phyloP scores from a whole-genome alignment of 2,888 invertebrate genomes.

The Caenorhabditis zanzibari region DNA sequence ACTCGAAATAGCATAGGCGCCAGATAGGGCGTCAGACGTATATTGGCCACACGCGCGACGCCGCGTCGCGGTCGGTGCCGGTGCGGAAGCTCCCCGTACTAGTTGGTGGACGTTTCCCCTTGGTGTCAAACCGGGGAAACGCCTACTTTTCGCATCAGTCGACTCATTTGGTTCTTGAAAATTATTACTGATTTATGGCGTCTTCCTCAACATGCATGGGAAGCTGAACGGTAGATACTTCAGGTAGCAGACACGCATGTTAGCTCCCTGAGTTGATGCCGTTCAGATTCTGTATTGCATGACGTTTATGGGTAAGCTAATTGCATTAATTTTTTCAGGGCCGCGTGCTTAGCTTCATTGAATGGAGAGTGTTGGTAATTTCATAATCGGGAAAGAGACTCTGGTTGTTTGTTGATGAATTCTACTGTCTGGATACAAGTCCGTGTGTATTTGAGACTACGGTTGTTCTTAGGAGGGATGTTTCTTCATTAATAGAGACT shows the following conservation, averaged over 20 bases:
- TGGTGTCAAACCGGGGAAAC: background rate
- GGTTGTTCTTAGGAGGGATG: too few species aligned
- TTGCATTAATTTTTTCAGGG: background rate
- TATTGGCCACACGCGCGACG: slow-evolving; percentile 33
- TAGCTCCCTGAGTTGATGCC: slow-evolving; percentile 57
- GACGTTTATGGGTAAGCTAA: background rate
- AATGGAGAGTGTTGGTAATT: too few species aligned
- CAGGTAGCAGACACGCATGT: slow-evolving; percentile 39
- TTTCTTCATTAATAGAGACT: too few species aligned
- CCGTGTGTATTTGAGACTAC: too few species aligned
- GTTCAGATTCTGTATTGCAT: slow-evolving; percentile 26
- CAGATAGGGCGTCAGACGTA: slow-evolving; percentile 35
- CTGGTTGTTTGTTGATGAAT: too few species aligned
- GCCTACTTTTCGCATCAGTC: background rate
- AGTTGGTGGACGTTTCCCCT: background rate
- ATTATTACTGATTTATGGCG: background rate
- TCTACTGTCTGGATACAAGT: too few species aligned
- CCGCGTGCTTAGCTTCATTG: background rate
- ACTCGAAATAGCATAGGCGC: slow-evolving; percentile 38
- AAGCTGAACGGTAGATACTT: slow-evolving; percentile 33
- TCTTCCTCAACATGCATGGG: background rate
- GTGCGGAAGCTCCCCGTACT: slow-evolving; percentile 30
- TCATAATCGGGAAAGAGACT: too few species aligned
- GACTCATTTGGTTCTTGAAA: background rate
- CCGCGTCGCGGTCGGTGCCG: slow-evolving; percentile 25